Evolutionary conservation across 2,113 vertebrate species (phyloP).

Genomic region (Callithrix jacchus): DNA sequence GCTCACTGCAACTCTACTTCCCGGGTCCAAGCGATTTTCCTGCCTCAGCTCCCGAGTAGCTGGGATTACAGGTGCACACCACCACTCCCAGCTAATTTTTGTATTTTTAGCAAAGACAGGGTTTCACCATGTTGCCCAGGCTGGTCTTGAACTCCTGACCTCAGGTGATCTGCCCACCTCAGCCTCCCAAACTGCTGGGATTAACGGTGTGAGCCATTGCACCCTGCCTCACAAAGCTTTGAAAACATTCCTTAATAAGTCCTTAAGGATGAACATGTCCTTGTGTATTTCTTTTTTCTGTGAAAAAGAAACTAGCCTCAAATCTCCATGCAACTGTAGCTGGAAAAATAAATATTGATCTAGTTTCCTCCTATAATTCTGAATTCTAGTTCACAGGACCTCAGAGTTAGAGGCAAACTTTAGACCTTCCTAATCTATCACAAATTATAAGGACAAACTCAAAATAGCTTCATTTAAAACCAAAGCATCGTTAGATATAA

Average conservation of each 20-base stretch:
- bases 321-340: not conserved
- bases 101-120: too few species aligned
- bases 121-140: too few species aligned
- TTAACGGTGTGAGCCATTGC: too few species aligned
- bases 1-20: too few species aligned
- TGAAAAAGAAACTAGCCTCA: slow-evolving; percentile 12
- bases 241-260: not conserved
- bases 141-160: too few species aligned
- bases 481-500: not conserved
- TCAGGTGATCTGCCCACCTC: too few species aligned
- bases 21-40: too few species aligned
- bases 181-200: too few species aligned
- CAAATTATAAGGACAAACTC: slow-evolving; percentile 13
- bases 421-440: not conserved
- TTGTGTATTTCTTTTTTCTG: not conserved
- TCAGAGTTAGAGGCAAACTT: slow-evolving; percentile 34
- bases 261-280: not conserved
- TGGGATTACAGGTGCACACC: too few species aligned
- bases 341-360: slow-evolving; percentile 14
- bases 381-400: not conserved
- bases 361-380: slow-evolving; percentile 25
- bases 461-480: slow-evolving; percentile 48
- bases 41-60: too few species aligned
- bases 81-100: too few species aligned
- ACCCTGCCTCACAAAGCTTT: not conserved